Base-by-base conservation (phyloP, 2,888 invertebrate species). In the Mayetiola destructor region DNA sequence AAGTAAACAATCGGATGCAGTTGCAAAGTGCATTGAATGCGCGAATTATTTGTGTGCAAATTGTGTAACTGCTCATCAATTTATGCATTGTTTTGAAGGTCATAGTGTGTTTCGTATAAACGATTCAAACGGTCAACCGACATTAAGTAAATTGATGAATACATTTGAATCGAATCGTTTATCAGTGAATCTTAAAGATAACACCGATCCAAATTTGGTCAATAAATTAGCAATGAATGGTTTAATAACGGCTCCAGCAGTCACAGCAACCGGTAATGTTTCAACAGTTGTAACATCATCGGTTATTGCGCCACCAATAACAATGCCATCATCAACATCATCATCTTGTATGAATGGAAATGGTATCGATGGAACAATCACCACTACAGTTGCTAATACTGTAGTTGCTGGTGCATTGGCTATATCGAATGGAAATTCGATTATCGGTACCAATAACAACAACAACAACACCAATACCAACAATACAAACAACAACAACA, bases 1-100 rank as follows among this genome's bases (percentile, higher is more conserved):
- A 75, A 89, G 89, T 63, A 89, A 88, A 70, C 90, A 93, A 72
- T 84, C 89, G 20, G 88, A 87, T 81, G 95, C 95, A 54, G 90
- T 94, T 59, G 94, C 94, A 60, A 88, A 91, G 70, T 96, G 95
- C 74, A 87, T 91, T 67, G 95, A 96, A 73, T 99, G 97, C 75
- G 88, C 89, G 67, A 93, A 93, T 71, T 91, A 88, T 71, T 81
- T 99, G 64, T 97, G 97, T 76, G 85, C 89, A 59, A 93, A 94
- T 73, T 97, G 97, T 80, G 92, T 93, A 67, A 94, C 94, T 84
- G 96, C 96, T 61, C 97, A 97, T 75, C 92, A 95, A 75, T 94
- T 90, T 73, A 96, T 97, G 95, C 94, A 95, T 73, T 96, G 95
- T 73, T 97, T 97, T 73, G 93, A 94, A 72, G 94, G 93, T 61